phyloP scores from a whole-genome alignment of 2,113 vertebrate species.

The Lipotes vexillifer region DNA sequence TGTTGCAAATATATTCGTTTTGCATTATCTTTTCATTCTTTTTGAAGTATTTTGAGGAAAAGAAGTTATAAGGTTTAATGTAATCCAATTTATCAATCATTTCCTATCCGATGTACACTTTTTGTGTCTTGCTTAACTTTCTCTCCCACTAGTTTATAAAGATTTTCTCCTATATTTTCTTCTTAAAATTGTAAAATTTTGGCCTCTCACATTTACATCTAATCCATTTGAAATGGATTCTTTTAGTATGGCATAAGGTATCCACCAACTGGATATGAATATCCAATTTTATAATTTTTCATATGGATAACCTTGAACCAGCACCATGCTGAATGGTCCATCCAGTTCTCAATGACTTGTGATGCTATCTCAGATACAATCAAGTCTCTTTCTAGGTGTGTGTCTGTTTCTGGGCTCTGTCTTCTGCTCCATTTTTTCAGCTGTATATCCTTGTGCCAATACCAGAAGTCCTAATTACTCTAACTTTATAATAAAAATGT shows the following conservation, averaged over 20 bases:
- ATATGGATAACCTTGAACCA: neutral
- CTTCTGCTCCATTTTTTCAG: neutral
- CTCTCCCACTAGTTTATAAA: neutral
- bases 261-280: neutral
- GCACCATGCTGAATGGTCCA: neutral
- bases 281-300: neutral
- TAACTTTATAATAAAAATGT: neutral
- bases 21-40: neutral
- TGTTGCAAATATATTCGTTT: neutral
- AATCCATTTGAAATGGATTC: neutral
- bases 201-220: neutral
- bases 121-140: neutral
- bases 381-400: neutral
- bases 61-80: neutral
- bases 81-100: neutral
- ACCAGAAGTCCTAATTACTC: neutral
- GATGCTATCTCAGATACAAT: neutral
- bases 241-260: neutral
- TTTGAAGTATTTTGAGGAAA: conserved; percentile 24
- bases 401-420: neutral
- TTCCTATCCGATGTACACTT: neutral
- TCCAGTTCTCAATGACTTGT: neutral
- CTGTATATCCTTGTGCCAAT: neutral
- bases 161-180: neutral
- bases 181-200: neutral